These are phyloP conservation scores for Nasonia longicornis DNA, from an alignment of 1,140 invertebrate genomes.

Conservation along the genomic window DNA sequence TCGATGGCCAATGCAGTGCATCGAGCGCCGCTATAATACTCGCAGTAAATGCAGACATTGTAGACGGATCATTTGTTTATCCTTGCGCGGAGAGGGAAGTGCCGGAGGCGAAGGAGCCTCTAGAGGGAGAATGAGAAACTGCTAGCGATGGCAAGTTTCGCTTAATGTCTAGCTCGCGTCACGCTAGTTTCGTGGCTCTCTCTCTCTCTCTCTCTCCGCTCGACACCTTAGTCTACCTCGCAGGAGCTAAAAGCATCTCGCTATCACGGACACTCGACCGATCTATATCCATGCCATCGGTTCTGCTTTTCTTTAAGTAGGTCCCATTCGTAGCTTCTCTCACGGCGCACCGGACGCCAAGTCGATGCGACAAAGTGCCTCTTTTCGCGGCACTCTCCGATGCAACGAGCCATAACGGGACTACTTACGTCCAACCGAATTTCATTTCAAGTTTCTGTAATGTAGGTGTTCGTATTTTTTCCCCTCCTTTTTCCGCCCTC, in stretches of 20 bases:
- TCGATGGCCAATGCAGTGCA: background rate
- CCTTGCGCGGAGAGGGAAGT: background rate
- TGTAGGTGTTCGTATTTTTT: background rate
- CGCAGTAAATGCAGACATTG: constrained; percentile 53
- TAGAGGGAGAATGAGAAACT: constrained; percentile 18
- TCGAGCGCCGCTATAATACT: constrained; percentile 36
- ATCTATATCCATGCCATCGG: constrained; percentile 44
- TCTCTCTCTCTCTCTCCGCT: background rate
- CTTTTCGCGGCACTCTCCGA: constrained; percentile 27
- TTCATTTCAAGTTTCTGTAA: constrained; percentile 31
- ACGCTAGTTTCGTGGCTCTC: constrained; percentile 3
- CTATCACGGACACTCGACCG: constrained; percentile 34
- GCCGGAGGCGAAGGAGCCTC: background rate
- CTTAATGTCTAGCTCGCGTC: constrained; percentile 41
- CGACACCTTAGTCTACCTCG: background rate
- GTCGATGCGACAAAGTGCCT: constrained; percentile 43
- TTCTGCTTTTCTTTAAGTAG: constrained; percentile 46
- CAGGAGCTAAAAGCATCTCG: constrained; percentile 31
- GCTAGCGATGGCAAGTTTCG: constrained; percentile 26
- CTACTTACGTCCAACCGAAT: constrained; percentile 44
- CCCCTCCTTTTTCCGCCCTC: background rate
- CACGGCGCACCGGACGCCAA: constrained; percentile 21
- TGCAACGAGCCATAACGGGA: constrained; percentile 42
- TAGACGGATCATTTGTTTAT: constrained; percentile 54
- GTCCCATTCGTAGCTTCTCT: constrained; percentile 39